Evolutionary conservation across 2,888 invertebrate species (phyloP), one percentile per base, ranked within the genome.

Genomic region (Gibbula magus): DNA sequence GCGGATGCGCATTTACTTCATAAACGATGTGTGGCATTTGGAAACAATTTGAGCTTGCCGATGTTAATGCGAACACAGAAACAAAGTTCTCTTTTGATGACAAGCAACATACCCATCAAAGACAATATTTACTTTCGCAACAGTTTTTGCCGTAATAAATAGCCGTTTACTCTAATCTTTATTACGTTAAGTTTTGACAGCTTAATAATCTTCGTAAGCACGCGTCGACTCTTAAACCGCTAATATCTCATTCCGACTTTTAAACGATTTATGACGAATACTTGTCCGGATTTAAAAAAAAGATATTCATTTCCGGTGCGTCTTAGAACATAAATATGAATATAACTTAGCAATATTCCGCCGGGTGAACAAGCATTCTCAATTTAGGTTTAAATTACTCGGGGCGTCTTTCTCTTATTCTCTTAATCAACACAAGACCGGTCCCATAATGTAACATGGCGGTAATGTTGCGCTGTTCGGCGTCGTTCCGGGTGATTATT

Each of bases 251-350:
- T 70, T 70, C 35, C 70, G 35, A 20, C 45, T 45, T 70, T 70
- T 70, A 35, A 70, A 35, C 70, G 70, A 70, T 70, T 70, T 35
- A 20, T 70, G 70, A 70, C 35, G 70, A 70, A 29, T 29, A 35
- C 39, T 10, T 32, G 39, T 20, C 32, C 70, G 35, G 29, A 35
- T 18, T 35, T 35, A 16, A 8, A 8, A 29, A 70, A 70, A 70
- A 35, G 20, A 66, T 29, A 66, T 70, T 70, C 70, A 70, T 70
- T 70, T 70, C 70, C 70, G 70, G 32, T 70, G 70, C 39, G 70
- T 70, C 70, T 32, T n/a, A 39, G 35, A 70, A 70, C 70, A 25
- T 70, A 39, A 35, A 35, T 70, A n/a, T 70, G 70, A 70, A 70
- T 70, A 70, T 70, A 70, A 70, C 35, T 70, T 29, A 70, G 70